Conservation (phyloP, 2,888 invertebrate genomes). For the Sminthurinus aureus region DNA sequence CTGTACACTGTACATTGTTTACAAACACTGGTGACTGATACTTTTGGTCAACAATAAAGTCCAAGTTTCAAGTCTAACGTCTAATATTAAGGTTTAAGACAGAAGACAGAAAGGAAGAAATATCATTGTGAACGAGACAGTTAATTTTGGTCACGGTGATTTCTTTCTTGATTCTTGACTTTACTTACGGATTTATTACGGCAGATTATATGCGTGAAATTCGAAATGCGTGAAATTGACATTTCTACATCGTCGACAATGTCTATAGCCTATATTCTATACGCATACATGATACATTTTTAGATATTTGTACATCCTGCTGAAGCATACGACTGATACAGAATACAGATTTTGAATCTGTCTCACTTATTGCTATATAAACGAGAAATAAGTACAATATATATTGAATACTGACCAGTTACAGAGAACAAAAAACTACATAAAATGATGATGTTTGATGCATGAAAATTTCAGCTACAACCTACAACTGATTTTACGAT, state of each 20-base stretch:
- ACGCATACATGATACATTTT: too few relatives aligned
- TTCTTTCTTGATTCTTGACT: not conserved
- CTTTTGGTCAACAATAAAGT: too few relatives aligned
- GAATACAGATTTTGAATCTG: too few relatives aligned
- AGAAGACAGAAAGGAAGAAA: too few relatives aligned
- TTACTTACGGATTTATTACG: too few relatives aligned
- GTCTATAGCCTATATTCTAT: too few relatives aligned
- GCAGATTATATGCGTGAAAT: not conserved
- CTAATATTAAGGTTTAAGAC: too few relatives aligned
- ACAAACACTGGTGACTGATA: too few relatives aligned
- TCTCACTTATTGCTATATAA: not conserved
- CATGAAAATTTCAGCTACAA: not conserved
- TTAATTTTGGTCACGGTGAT: not conserved
- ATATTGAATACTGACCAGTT: not conserved
- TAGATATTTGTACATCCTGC: too few relatives aligned
- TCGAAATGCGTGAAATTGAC: constrained; percentile 1
- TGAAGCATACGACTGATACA: not conserved
- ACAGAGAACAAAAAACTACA: not conserved
- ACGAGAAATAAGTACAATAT: not conserved
- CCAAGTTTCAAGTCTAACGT: too few relatives aligned
- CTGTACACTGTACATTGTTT: too few relatives aligned
- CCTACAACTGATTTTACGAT: not conserved
- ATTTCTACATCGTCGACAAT: not conserved
- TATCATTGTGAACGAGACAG: not conserved
- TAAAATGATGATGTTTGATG: not conserved